A percentile compares a stretch with the other conserved stretches of the same genome.
These are phyloP conservation scores for Scaeva pyrastri DNA, from an alignment of 2,888 invertebrate genomes.

Conservation along the genomic window DNA sequence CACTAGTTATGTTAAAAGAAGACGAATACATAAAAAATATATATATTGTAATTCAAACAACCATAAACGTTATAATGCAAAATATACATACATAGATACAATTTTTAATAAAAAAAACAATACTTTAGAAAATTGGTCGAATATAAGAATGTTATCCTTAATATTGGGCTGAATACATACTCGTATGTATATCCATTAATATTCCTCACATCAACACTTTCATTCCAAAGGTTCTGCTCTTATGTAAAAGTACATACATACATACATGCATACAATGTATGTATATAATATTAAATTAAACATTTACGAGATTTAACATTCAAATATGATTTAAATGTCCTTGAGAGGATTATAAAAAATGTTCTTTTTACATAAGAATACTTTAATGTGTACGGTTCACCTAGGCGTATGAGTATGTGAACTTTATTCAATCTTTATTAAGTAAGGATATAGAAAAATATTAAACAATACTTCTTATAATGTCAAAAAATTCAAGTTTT, in stretches of 20 bases:
- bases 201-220: no score
- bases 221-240: no score
- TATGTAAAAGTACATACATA: no score
- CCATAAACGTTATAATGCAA: conserved; percentile 27
- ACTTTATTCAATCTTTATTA: not conserved
- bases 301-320: no score
- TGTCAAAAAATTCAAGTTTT: not conserved
- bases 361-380: no score
- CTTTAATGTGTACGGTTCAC: not conserved
- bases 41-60: conserved; percentile 35
- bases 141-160: not conserved
- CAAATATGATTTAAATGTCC: no score
- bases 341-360: no score
- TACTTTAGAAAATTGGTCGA: conserved; percentile 27
- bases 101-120: conserved; percentile 64
- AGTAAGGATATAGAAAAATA: no score
- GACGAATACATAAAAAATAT: conserved; percentile 25
- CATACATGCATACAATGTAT: no score
- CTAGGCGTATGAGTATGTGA: conserved; percentile 9
- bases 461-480: not conserved
- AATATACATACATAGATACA: conserved; percentile 43
- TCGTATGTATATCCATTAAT: no score
- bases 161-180: no score
- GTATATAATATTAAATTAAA: no score
- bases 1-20: conserved; percentile 36